Base-by-base conservation (phyloP, 1,140 invertebrate genomes). In the Trichogramma pretiosum region DNA sequence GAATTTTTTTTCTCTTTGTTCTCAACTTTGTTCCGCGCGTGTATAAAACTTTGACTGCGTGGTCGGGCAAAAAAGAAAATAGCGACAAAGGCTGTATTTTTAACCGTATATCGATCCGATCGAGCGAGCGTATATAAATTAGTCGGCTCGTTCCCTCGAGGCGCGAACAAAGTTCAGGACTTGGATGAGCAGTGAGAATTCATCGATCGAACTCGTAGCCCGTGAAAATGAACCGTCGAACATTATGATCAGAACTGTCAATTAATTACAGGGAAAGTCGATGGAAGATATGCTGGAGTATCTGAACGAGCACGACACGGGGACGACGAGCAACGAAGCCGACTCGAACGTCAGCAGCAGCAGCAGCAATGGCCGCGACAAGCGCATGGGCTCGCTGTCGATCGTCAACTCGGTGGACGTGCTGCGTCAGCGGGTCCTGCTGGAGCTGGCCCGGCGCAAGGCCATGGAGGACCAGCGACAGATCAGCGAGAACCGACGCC, bases 401-500 rank as follows among this genome's bases (percentile, higher is more conserved):
- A 77, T 81, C 21, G 72, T 76, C 3, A 75, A 76, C 58, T 72
- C 77, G 3, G 55, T 80, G 52, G 77, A 79, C 45, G 75, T 80
- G 0, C 57, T 81, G 3, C 67, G 78, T 13, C 63, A 78, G 32
- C 65, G 76, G 28, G 65, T 79, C 4, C 50, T 77, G 5, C 50
- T 80, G 18, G 77, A 79, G 59, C 60, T 79, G 33, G 75, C 76
- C 0, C 67, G 77, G 22, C 66, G 74, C 38, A 68, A 74, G 54
- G 72, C 73, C 42, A 52, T 72, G 19, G 67, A 77, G 53, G 57
- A 70, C 52, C 61, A 74, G 47, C 56, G 60, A 23, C 74, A 74
- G 52, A 71, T 77, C 40, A 59, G 67, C n/a, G 67, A 62, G 0
- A 70, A 72, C 43, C 59, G 64, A 8, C 60, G 58, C 7, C 30